These are phyloP conservation scores for Zaprionus gabonicus DNA, from an alignment of 1,140 invertebrate species.

Conservation along the genomic window DNA sequence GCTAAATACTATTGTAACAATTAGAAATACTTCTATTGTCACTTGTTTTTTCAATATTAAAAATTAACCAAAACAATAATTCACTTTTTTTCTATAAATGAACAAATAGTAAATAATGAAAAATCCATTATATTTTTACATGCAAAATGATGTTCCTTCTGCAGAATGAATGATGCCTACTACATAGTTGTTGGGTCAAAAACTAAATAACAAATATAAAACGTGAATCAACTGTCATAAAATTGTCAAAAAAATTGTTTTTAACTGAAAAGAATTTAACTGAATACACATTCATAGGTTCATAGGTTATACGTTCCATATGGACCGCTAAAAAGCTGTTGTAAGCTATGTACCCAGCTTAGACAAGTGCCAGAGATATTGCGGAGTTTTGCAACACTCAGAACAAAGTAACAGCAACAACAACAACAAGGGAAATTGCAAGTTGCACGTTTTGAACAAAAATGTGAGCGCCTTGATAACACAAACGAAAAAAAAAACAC, in stretches of 20 bases:
- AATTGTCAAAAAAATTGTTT: constrained; percentile 1
- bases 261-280: neutral
- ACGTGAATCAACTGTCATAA: neutral
- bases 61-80: too few species aligned
- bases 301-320: neutral
- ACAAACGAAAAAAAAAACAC: constrained; percentile 33
- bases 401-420: constrained; percentile 37
- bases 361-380: constrained; percentile 11
- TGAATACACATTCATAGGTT: constrained; percentile 3
- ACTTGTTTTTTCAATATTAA: too few species aligned
- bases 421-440: constrained; percentile 55
- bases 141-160: too few species aligned
- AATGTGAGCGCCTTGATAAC: constrained; percentile 64
- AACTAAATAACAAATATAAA: neutral
- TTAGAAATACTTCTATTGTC: too few species aligned
- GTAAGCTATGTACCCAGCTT: constrained; percentile 22
- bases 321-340: neutral
- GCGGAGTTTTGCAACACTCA: constrained; percentile 27
- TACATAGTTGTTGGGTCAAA: neutral
- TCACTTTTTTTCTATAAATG: too few species aligned
- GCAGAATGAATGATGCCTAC: neutral
- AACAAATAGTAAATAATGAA: too few species aligned
- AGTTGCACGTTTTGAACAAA: constrained; percentile 72
- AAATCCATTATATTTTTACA: too few species aligned
- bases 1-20: too few species aligned